Percentiles rank a stretch among this genome's conserved stretches.
Conservation (phyloP, 2,888 invertebrate species). For the Ormia ochracea region DNA sequence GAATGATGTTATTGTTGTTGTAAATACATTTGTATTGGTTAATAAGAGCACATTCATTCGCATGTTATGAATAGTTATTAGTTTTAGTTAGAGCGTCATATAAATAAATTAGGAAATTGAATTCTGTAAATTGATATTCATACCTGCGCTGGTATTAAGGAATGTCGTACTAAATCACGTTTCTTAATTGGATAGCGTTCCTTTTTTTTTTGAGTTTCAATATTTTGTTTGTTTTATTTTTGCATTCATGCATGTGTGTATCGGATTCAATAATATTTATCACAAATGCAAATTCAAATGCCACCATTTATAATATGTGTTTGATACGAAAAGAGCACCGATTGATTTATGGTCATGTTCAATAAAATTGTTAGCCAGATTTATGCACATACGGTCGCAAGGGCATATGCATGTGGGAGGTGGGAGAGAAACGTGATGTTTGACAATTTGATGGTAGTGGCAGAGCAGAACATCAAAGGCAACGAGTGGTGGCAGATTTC, state of each 20-base stretch:
- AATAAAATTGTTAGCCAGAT: conserved; percentile 2
- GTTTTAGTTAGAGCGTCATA: conserved; percentile 34
- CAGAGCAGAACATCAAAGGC: conserved; percentile 16
- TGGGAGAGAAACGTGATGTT: conserved; percentile 36
- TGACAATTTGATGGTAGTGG: conserved; percentile 11
- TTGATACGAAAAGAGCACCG: not conserved
- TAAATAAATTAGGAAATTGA: not conserved
- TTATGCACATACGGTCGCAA: not conserved
- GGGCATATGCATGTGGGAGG: not conserved
- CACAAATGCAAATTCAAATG: not conserved
- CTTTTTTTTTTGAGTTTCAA: conserved; percentile 72
- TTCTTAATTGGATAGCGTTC: conserved; percentile 89
- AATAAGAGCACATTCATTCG: conserved; percentile 17
- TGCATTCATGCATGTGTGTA: not conserved
- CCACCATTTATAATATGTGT: not conserved
- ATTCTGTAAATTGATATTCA: conserved; percentile 5
- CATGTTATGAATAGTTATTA: not conserved
- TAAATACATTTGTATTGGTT: not conserved
- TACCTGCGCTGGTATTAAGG: conserved; percentile 63
- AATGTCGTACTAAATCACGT: conserved; percentile 86
- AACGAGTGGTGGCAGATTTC: conserved; percentile 39
- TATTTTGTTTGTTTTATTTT: not conserved
- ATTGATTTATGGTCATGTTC: conserved; percentile 44
- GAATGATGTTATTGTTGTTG: not conserved
- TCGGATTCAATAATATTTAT: not conserved